These are phyloP conservation scores for Drosophila busckii DNA, from an alignment of 1,140 invertebrate genomes.

Conservation along the genomic window DNA sequence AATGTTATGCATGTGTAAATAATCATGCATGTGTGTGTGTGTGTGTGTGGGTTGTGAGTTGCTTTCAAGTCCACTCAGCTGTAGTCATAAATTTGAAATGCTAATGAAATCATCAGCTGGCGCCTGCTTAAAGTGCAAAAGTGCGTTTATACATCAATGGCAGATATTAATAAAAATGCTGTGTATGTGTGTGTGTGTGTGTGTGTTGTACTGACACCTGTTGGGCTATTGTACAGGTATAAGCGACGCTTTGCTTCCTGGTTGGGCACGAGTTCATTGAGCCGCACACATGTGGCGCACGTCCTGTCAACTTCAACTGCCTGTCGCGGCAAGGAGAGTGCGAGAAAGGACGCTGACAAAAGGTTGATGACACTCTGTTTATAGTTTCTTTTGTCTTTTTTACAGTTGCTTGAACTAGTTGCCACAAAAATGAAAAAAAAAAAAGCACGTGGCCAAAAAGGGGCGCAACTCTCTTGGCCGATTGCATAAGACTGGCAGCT, in stretches of 20 bases:
- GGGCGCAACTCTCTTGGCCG: slow-evolving; percentile 52
- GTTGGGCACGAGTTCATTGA: slow-evolving; percentile 60
- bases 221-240: slow-evolving; percentile 36
- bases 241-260: slow-evolving; percentile 65
- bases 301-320: slow-evolving; percentile 42
- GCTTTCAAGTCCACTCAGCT: slow-evolving; percentile 2
- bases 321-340: slow-evolving; percentile 35
- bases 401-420: slow-evolving; percentile 76
- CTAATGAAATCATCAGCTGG: slow-evolving; percentile 32
- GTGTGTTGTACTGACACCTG: slow-evolving; percentile 46
- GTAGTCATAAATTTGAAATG: slow-evolving; percentile 19
- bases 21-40: too few species aligned
- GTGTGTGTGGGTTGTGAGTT: too few species aligned
- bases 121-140: slow-evolving; percentile 21
- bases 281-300: slow-evolving; percentile 65
- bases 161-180: neutral
- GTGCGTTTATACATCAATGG: slow-evolving; percentile 34
- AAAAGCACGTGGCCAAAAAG: slow-evolving; percentile 39
- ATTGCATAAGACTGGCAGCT: slow-evolving; percentile 65
- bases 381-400: slow-evolving; percentile 45
- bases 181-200: too few species aligned
- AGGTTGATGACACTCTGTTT: slow-evolving; percentile 60
- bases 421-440: slow-evolving; percentile 36
- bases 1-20: too few species aligned
- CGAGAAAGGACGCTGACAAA: slow-evolving; percentile 48